These are phyloP conservation scores for Dione juno DNA, from an alignment of 2,888 invertebrate genomes.

Conservation along the genomic window DNA sequence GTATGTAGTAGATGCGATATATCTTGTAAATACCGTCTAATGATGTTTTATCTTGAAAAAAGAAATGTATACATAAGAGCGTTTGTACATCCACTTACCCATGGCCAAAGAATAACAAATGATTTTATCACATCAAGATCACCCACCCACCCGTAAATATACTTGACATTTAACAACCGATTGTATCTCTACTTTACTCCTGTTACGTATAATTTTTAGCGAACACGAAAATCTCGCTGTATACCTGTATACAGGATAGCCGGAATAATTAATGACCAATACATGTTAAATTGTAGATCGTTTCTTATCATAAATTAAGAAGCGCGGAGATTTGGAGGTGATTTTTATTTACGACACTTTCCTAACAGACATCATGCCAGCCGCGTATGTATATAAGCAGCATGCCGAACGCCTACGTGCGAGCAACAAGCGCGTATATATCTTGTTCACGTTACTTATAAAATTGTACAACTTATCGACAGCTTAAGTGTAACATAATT, in stretches of 20 bases:
- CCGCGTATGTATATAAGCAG: neutral
- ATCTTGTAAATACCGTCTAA: constrained; percentile 9
- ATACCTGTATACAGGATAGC: neutral
- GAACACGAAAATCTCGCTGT: neutral
- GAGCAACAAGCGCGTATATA: neutral
- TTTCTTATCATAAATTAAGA: neutral
- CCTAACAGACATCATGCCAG: neutral
- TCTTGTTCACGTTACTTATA: neutral
- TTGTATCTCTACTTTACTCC: neutral
- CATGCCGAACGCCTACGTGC: neutral
- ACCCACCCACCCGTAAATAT: no score
- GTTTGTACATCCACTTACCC: neutral
- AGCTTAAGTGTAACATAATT: neutral
- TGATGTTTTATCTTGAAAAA: constrained; percentile 10
- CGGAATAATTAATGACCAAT: neutral
- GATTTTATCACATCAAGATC: neutral
- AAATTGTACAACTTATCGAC: neutral
- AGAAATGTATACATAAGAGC: constrained; percentile 3
- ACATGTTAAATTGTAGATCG: no score
- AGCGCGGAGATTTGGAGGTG: neutral
- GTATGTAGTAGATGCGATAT: constrained; percentile 12
- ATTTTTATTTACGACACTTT: neutral
- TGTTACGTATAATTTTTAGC: neutral
- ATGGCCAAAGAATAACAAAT: neutral
- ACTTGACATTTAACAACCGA: neutral